These are phyloP conservation scores for Taeniopygia guttata DNA, from an alignment of 2,797 vertebrate species.

Conservation along the genomic window DNA sequence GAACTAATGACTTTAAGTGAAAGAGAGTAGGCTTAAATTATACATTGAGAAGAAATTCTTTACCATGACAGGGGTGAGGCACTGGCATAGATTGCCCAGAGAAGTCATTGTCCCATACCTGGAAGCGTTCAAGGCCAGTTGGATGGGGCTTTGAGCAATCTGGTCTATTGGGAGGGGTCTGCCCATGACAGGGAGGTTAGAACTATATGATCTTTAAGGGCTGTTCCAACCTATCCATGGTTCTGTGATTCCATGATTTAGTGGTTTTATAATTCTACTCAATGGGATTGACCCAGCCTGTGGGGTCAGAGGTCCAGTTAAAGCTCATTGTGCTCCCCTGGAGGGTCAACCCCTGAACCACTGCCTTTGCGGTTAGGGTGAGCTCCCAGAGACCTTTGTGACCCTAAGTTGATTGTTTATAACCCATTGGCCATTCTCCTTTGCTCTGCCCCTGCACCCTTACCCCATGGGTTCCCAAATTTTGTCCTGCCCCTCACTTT, in stretches of 20 bases:
- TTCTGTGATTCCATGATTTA: not conserved
- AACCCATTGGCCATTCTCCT: too few species aligned
- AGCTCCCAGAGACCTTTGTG: not conserved
- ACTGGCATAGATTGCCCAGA: not conserved
- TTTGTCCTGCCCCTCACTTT: not conserved
- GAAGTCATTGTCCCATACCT: not conserved
- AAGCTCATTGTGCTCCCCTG: not conserved
- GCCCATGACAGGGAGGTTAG: too few species aligned
- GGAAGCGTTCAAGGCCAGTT: not conserved
- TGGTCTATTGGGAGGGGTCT: not conserved
- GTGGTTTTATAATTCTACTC: not conserved
- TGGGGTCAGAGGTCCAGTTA: not conserved
- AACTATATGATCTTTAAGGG: not conserved
- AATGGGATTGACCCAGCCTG: not conserved
- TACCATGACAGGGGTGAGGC: not conserved
- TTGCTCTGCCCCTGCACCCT: not conserved
- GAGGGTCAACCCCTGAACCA: not conserved
- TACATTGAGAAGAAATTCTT: not conserved
- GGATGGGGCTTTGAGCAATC: not conserved
- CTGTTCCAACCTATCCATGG: accelerated
- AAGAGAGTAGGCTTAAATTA: not conserved
- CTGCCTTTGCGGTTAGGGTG: too few species aligned
- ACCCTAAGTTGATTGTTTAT: not conserved
- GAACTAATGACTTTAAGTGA: not conserved
- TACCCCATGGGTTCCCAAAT: not conserved